Conservation (phyloP, 1,140 invertebrate genomes). For the Drosophila takahashii region DNA sequence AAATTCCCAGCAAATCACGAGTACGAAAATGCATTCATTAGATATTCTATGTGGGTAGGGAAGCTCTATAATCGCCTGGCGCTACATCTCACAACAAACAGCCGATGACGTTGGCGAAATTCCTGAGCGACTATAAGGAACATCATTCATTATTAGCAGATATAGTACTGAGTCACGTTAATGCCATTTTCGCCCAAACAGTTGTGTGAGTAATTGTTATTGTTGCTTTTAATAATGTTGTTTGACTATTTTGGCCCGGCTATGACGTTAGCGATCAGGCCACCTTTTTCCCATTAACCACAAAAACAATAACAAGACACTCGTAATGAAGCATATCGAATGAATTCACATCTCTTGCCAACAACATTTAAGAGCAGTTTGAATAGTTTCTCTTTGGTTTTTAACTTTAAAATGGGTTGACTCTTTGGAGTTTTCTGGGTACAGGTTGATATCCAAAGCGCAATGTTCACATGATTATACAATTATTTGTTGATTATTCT, state of each 20-base stretch:
- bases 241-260: conserved; percentile 12
- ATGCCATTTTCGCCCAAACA: conserved; percentile 20
- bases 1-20: conserved; percentile 23
- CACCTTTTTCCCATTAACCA: conserved; percentile 55
- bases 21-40: conserved; percentile 24
- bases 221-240: conserved; percentile 35
- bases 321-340: conserved; percentile 10
- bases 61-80: neutral
- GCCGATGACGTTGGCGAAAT: conserved; percentile 31
- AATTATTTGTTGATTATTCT: conserved; percentile 36
- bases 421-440: conserved; percentile 8
- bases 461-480: conserved; percentile 50
- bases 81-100: conserved; percentile 14
- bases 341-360: conserved; percentile 8
- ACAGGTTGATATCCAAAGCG: conserved; percentile 5
- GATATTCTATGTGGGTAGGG: conserved; percentile 6
- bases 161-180: conserved; percentile 35
- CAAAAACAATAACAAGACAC: conserved; percentile 16
- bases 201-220: conserved; percentile 53
- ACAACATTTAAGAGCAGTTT: conserved; percentile 31
- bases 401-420: conserved; percentile 1
- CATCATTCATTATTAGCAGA: conserved; percentile 32
- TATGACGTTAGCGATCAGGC: conserved; percentile 74
- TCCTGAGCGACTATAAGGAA: conserved; percentile 3
- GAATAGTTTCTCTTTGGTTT: conserved; percentile 16